Conservation (phyloP, 2,888 invertebrate species). For the Mythimna lalbum region DNA sequence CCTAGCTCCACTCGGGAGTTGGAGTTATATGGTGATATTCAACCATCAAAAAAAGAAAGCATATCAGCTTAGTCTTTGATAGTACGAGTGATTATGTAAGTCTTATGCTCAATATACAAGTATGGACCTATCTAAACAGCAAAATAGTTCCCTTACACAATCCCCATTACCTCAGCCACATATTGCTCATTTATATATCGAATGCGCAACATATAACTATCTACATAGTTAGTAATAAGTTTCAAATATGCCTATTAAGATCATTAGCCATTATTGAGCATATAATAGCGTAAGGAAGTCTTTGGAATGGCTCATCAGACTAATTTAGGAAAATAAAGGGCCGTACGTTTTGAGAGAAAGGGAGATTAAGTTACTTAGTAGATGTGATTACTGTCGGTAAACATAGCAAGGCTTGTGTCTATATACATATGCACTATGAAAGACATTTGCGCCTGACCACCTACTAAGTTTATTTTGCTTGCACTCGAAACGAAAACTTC, state of each 20-base stretch:
- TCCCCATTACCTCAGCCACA: conserved; percentile 67
- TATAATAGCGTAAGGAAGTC: conserved; percentile 70
- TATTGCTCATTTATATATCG: conserved; percentile 66
- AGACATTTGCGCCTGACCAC: no score
- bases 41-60: no score
- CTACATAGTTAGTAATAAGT: conserved; percentile 62
- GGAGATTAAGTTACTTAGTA: conserved; percentile 64
- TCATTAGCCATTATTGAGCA: conserved; percentile 72
- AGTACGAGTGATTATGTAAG: no score
- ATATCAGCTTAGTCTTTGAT: no score
- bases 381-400: conserved; percentile 61
- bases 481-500: no score
- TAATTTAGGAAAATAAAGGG: conserved; percentile 66
- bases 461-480: no score
- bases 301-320: conserved; percentile 60
- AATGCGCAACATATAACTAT: conserved; percentile 69
- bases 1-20: no score
- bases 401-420: conserved; percentile 31
- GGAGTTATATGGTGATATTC: no score
- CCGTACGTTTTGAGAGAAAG: conserved; percentile 65
- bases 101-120: no score
- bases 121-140: background rate
- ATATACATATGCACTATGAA: no score
- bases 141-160: conserved; percentile 62
- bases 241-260: conserved; percentile 69